phyloP scores from a whole-genome alignment of 2,797 vertebrate species.

The Podarcis lilfordi region DNA sequence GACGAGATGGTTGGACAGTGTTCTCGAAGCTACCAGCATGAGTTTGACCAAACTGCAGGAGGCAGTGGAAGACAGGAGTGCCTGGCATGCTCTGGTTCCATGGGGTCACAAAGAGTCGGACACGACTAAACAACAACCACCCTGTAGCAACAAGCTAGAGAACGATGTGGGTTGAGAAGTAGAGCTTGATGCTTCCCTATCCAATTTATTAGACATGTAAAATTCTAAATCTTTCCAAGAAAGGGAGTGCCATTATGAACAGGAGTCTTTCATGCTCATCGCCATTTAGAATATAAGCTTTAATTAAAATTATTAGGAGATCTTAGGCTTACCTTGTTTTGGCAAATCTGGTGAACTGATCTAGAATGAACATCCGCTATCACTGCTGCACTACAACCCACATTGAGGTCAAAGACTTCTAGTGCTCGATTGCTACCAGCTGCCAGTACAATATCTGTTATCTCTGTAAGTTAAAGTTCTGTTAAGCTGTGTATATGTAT shows the following conservation, averaged over 20 bases:
- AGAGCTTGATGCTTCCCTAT: background rate
- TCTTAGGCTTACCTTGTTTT: conserved; percentile 84
- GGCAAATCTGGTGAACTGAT: conserved; percentile 86
- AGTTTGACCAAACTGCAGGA: too few species aligned
- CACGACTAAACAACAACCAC: too few species aligned
- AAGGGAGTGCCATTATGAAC: background rate
- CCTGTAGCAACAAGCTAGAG: background rate
- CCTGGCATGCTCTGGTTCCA: too few species aligned
- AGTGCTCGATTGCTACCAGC: conserved; percentile 84
- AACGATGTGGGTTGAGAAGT: background rate
- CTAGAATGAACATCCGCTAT: conserved; percentile 83
- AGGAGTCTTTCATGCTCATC: background rate
- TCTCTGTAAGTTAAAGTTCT: conserved; percentile 64
- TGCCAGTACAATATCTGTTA: conserved; percentile 85
- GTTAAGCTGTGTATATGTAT: background rate
- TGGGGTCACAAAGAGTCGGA: too few species aligned
- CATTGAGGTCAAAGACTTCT: conserved; percentile 90
- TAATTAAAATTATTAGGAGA: conserved; percentile 26
- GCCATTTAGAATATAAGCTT: background rate
- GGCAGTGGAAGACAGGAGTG: too few species aligned
- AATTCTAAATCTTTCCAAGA: background rate
- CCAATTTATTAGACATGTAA: background rate
- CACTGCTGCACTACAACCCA: conserved; percentile 75
- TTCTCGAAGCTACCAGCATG: too few species aligned
- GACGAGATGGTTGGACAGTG: too few species aligned